Evolutionary conservation across 2,797 vertebrate genomes (phyloP).

Genomic region (Euthynnus affinis): DNA sequence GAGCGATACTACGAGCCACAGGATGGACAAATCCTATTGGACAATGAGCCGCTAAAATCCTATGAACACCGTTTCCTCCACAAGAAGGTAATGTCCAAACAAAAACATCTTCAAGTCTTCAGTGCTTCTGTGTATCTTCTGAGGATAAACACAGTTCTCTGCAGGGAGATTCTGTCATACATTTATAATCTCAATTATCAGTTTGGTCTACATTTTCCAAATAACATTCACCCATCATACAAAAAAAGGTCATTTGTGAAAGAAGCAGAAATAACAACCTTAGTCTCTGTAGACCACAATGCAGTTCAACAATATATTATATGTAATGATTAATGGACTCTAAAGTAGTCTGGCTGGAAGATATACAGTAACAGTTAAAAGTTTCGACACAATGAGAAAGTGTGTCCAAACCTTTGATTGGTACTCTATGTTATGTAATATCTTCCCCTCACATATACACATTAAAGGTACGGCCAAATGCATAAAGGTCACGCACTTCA

Average conservation of each 20-base stretch:
- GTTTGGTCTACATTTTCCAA: not conserved
- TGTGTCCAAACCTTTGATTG: too few relatives aligned
- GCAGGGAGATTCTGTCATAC: fast-evolving
- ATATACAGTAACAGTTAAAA: too few relatives aligned
- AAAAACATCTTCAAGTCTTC: not conserved
- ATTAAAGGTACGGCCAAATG: too few relatives aligned
- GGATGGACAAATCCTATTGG: constrained; percentile 85
- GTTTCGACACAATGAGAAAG: too few relatives aligned
- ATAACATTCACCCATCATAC: not conserved
- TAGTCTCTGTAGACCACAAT: too few relatives aligned
- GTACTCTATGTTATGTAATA: too few relatives aligned
- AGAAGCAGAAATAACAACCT: not conserved
- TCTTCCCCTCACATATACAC: too few relatives aligned
- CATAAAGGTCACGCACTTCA: too few relatives aligned
- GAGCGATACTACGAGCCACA: constrained; percentile 88
- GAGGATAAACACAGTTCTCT: not conserved
- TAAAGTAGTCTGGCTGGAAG: too few relatives aligned
- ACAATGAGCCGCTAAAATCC: constrained; percentile 72
- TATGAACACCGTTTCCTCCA: constrained; percentile 79
- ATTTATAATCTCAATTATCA: too few relatives aligned
- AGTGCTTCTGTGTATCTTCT: not conserved
- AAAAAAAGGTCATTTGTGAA: not conserved
- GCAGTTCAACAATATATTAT: too few relatives aligned
- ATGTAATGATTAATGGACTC: too few relatives aligned
- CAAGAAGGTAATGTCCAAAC: constrained; percentile 69